These are phyloP conservation scores for Lycodopsis pacificus DNA, from an alignment of 2,797 vertebrate species.

Conservation along the genomic window DNA sequence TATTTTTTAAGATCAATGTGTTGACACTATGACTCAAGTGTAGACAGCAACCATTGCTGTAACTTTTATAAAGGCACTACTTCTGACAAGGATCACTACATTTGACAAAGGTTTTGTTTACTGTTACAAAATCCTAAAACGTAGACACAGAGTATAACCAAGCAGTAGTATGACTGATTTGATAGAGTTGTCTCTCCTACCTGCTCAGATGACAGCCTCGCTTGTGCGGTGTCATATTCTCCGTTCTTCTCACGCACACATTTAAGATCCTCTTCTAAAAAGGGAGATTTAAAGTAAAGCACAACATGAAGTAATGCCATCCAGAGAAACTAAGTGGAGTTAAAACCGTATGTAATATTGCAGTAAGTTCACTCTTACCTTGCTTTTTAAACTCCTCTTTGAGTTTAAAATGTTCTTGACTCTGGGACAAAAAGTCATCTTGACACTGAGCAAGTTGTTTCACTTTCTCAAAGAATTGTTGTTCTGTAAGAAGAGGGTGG, in stretches of 20 bases:
- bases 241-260: slow-evolving; percentile 86
- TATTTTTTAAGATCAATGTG: background rate
- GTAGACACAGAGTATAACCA: background rate
- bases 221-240: slow-evolving; percentile 87
- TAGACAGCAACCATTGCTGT: background rate
- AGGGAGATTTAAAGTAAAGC: background rate
- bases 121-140: too few relatives aligned
- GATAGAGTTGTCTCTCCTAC: slow-evolving; percentile 72
- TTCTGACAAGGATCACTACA: background rate
- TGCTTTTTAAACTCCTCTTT: slow-evolving; percentile 87
- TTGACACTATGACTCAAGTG: background rate
- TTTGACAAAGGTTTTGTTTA: background rate
- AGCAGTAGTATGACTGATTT: background rate
- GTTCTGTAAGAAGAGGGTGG: slow-evolving; percentile 82
- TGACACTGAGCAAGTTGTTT: slow-evolving; percentile 92
- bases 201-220: slow-evolving; percentile 84
- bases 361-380: slow-evolving; percentile 79
- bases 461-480: slow-evolving; percentile 97
- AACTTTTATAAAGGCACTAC: background rate
- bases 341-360: background rate
- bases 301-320: background rate
- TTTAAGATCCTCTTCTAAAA: slow-evolving; percentile 88
- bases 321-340: accelerated
- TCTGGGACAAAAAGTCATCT: slow-evolving; percentile 90
- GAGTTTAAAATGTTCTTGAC: slow-evolving; percentile 89